Conservation (phyloP, 2,113 vertebrate genomes). For the Sinocyclocheilus maitianheensis region DNA sequence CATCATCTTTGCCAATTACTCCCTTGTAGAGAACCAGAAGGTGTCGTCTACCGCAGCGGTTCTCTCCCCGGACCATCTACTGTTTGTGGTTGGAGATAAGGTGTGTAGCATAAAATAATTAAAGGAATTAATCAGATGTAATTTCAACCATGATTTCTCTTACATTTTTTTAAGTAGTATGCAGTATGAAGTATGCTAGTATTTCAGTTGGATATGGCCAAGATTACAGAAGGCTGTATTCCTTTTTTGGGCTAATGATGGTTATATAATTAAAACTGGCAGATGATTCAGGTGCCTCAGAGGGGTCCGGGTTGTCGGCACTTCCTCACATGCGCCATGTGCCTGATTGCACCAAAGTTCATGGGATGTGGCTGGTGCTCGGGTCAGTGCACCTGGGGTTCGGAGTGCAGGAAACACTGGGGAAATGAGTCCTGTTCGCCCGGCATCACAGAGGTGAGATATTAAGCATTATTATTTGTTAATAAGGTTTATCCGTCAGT, state of each 20-base stretch:
- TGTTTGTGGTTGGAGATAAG: constrained; percentile 88
- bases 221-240: background rate
- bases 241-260: background rate
- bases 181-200: background rate
- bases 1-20: constrained; percentile 89
- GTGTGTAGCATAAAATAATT: constrained; percentile 64
- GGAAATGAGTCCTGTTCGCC: constrained; percentile 84
- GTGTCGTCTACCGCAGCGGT: constrained; percentile 79
- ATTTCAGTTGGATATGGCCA: background rate
- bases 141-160: background rate
- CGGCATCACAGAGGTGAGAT: constrained; percentile 81
- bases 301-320: constrained; percentile 89
- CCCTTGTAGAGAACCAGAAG: constrained; percentile 78
- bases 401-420: constrained; percentile 82
- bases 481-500: background rate
- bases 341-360: constrained; percentile 83
- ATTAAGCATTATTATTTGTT: background rate
- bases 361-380: constrained; percentile 94
- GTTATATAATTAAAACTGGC: constrained; percentile 33
- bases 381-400: constrained; percentile 72
- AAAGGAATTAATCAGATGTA: background rate
- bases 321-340: constrained; percentile 85
- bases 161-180: background rate
- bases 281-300: constrained; percentile 87
- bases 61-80: constrained; percentile 76